Base-by-base conservation (phyloP, 2,113 vertebrate species). In the Myanophis thanlyinensis region DNA sequence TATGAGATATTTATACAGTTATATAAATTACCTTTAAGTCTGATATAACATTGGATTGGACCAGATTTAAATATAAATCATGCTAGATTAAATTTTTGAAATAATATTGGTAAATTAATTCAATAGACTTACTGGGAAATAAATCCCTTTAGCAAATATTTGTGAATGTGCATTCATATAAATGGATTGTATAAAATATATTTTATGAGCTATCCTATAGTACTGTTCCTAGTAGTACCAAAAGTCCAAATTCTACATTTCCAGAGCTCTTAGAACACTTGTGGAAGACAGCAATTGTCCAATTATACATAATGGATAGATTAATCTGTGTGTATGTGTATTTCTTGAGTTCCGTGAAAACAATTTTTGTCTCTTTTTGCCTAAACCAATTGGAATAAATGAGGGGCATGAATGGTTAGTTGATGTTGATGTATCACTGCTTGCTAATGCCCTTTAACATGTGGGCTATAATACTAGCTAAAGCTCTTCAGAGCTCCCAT, bases 371-470 rank as follows among this genome's bases (percentile, higher is more conserved):
- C 40, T 90, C 80, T 91, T 44, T 56, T 67, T 94, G 0, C 0
- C 90, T 95, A 95, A 89, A 91, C 56, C 46, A 84, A 11, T 52
- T 52, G 35, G 93, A 90, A 44, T 46, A 51, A 93, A 67, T 25
- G 89, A 85, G 20, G 88, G 89, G 59, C 91, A 3, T 0, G 0
- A 56, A 88, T 88, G 91, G 91, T 0, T 95, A 84, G 90, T 47
- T 94, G 95, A 92, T 94, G 93, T 92, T 94, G 95, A 62, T 93
- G 92, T 88, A 44, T 92, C 59, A 46, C 91, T 95, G 46, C 87
- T 94, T 93, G 90, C 94, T 95, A 96, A 67, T 59, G 91, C 92
- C 90, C 52, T 94, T 87, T 93, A 85, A 91, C 85, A 1, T 94
- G 90, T 91, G 89, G 87, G 92, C 35, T 94, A 56, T 93, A 95